Evolutionary conservation across 1,140 invertebrate genomes (phyloP).

Genomic region (Palaemon carinicauda): DNA sequence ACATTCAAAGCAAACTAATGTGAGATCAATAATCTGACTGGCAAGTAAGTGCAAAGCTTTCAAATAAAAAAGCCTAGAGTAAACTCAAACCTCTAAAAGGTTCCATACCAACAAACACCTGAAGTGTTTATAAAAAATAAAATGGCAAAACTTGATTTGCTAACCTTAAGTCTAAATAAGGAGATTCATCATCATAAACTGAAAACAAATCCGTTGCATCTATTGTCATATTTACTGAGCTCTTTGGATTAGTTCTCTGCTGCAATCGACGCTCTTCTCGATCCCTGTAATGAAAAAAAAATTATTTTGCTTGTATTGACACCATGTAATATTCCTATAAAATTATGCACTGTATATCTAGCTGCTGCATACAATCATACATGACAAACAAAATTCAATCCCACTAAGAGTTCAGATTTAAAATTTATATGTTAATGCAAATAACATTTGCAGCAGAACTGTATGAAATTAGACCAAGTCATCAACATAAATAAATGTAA

Average conservation of each 20-base stretch:
- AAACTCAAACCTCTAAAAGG: no score
- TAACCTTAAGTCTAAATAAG: constrained; percentile 67
- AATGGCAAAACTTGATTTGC: constrained; percentile 59
- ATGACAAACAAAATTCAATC: no score
- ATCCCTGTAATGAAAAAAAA: constrained; percentile 66
- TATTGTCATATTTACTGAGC: constrained; percentile 84
- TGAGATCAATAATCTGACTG: neutral
- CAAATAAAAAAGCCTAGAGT: constrained; percentile 39
- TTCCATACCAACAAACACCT: no score
- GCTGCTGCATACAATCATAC: no score
- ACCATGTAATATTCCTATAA: no score
- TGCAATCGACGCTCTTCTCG: constrained; percentile 84
- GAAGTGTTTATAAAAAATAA: neutral
- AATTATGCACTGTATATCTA: no score
- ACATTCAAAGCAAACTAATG: neutral
- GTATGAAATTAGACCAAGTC: neutral
- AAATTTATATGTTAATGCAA: no score
- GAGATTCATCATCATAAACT: constrained; percentile 71
- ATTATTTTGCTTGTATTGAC: neutral
- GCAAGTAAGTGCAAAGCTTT: neutral
- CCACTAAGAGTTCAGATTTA: no score
- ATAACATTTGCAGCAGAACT: no score
- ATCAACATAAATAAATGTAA: neutral
- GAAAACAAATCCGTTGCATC: constrained; percentile 94
- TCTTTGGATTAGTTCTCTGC: constrained; percentile 88